Evolutionary conservation across 2,113 vertebrate genomes (phyloP), one percentile per base, ranked within the genome.

Genomic region (Nesogale talazaci): DNA sequence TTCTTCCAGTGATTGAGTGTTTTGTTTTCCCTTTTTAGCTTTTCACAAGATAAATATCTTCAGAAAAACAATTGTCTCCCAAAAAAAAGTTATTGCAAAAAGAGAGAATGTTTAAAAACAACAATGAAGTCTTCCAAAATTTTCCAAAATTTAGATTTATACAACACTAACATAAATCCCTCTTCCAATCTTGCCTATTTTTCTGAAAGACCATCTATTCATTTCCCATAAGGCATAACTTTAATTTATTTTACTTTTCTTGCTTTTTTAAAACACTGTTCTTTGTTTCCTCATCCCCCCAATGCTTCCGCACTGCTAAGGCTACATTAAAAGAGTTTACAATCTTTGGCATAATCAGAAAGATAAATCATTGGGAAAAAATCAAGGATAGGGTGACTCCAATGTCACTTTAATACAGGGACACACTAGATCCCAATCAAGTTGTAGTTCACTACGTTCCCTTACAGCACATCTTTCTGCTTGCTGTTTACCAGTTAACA

Each of bases 11-110:
- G 75, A 96, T 70, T 89, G 67, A 87, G 9, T 72, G 72, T 34
- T 91, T 91, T 94, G 63, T 89, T 95, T 94, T 94, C 29, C 29
- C 78, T 34, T 79, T 94, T 92, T 77, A 88, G 78, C 79, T 93
- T 25, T 89, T 85, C 75, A 78, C 38, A 88, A 92, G 70, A 91
- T 86, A 93, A 96, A 93, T 93, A 82, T 46, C 83, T 91, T 20
- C 59, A 96, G 86, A 91, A 94, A 96, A 94, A 83, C 27, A 87
- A 94, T 46, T 89, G 85, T 82, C 74, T 90, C 46, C 25, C 59
- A 91, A 93, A 92, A 52, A 83, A 42, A 6, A 4, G 7, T 59
- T 86, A 16, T 79, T 96, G 38, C 10, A 77, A 81, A 93, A 74
- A 29, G 3, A 88, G 10, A 83, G 63, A 84, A 86, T 89, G 36